Percentiles rank a stretch among this genome's conserved stretches.
phyloP scores from a whole-genome alignment of 2,888 invertebrate species.

The Pristionchus exspectatus region DNA sequence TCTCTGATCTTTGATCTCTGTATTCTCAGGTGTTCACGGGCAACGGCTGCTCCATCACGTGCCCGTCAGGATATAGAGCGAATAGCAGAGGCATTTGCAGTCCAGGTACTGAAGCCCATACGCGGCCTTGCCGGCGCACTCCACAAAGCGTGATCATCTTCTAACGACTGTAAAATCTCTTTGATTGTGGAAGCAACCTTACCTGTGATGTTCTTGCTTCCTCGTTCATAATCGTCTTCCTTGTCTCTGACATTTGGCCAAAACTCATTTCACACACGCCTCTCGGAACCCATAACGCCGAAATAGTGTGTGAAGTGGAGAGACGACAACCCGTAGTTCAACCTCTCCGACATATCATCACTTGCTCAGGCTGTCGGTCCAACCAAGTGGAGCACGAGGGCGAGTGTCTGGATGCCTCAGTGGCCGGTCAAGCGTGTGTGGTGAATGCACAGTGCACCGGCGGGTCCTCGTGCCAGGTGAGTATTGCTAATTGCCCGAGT shows the following conservation, averaged over 20 bases:
- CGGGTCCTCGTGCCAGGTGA: constrained; percentile 71
- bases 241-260: too few relatives aligned
- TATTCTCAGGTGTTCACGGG: constrained; percentile 66
- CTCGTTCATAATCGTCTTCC: too few relatives aligned
- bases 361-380: constrained; percentile 66
- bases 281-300: too few relatives aligned
- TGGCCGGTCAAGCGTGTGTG: constrained; percentile 73
- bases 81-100: constrained; percentile 75
- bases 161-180: too few relatives aligned
- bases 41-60: constrained; percentile 64
- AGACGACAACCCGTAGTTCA: neutral
- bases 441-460: constrained; percentile 77
- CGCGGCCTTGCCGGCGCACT: too few relatives aligned
- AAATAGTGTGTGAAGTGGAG: neutral
- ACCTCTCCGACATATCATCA: neutral
- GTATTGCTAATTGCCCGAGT: neutral
- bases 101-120: constrained; percentile 59
- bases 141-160: too few relatives aligned
- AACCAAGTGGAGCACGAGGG: constrained; percentile 76
- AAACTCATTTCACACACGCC: too few relatives aligned
- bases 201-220: too few relatives aligned
- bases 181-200: too few relatives aligned
- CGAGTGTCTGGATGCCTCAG: constrained; percentile 72
- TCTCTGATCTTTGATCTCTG: neutral
- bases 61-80: constrained; percentile 66